These are phyloP conservation scores for Hemibagrus guttatus DNA, from an alignment of 2,797 vertebrate genomes.

Conservation along the genomic window DNA sequence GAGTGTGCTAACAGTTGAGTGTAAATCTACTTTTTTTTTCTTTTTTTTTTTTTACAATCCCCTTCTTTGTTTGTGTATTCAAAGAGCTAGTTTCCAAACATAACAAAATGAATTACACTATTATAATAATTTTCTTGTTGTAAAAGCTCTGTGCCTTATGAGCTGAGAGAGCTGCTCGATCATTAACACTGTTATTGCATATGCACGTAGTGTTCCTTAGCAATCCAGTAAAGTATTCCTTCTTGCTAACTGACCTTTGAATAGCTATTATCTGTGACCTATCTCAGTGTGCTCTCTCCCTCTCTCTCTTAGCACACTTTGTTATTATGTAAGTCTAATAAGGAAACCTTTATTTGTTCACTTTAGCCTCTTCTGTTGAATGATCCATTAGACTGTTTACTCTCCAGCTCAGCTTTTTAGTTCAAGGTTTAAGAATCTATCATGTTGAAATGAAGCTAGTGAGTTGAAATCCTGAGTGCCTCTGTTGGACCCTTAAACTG, in stretches of 20 bases:
- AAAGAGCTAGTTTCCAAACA: not conserved
- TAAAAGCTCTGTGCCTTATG: not conserved
- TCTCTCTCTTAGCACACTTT: not conserved
- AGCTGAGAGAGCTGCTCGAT: slow-evolving; percentile 41
- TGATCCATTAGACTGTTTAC: not conserved
- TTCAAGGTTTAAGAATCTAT: not conserved
- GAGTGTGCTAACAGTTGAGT: too few relatives aligned
- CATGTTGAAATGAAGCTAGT: not conserved
- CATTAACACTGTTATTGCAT: slow-evolving; percentile 51
- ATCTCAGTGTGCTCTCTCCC: not conserved
- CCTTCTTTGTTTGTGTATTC: not conserved
- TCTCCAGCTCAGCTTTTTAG: not conserved
- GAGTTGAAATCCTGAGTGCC: not conserved
- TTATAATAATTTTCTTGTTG: not conserved
- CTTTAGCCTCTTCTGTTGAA: not conserved
- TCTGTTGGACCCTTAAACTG: not conserved
- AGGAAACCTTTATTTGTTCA: not conserved
- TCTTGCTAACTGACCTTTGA: slow-evolving; percentile 52
- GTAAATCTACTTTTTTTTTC: not conserved
- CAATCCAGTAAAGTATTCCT: slow-evolving; percentile 6
- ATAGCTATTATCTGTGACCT: slow-evolving; percentile 30
- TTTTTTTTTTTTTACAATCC: not conserved
- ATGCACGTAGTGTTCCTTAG: slow-evolving; percentile 30
- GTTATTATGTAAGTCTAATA: slow-evolving; percentile 5
- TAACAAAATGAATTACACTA: not conserved